Evolutionary conservation across 2,888 invertebrate genomes (phyloP), one percentile per base, ranked within the genome.

Genomic region (Agonopterix heracliana): DNA sequence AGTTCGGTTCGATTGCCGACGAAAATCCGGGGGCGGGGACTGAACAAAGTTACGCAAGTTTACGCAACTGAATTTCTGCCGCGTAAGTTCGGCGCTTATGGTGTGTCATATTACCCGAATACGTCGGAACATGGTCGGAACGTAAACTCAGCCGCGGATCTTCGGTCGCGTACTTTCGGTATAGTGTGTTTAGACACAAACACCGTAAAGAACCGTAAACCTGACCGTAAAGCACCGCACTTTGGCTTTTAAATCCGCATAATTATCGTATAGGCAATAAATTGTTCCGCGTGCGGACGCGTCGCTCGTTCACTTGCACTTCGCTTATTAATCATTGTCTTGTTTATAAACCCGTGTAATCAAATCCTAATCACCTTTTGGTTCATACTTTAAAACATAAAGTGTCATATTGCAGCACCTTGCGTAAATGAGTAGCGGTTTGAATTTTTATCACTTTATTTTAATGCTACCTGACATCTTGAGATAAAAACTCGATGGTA

Each of bases 201-300:
- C 57, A 66, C 68, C 68, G 73, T 78, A 71, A 81, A 78, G 74
- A 74, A 78, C 76, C 70, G 76, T 77, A 75, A 77, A 69, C 74
- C 69, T 68, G 69, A 69, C 76, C 73, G 78, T 81, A 79, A 74
- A 75, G 71, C 74, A 78, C 77, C 68, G 71, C 72, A 71, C 71
- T 74, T 76, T 73, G 73, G 71, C 74, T 75, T 53, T 78, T 76
- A 80, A 80, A 80, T 83, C 80, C 78, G 78, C 74, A 82, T 81
- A 85, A 85, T 85, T 85, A 84, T 85, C 76, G 77, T 72, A 78
- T 75, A 74, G 72, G 78, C 72, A 64, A 84, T 86, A 87, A 85
- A 84, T 86, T 73, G 65, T 66, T 57, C 58, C 57, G 66, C 66
- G 73, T 68, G 72, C 71, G 73, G 65, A 66, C 59, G 57, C 65